Base-by-base conservation (phyloP, 1,140 invertebrate species). In the Drosophila auraria region DNA sequence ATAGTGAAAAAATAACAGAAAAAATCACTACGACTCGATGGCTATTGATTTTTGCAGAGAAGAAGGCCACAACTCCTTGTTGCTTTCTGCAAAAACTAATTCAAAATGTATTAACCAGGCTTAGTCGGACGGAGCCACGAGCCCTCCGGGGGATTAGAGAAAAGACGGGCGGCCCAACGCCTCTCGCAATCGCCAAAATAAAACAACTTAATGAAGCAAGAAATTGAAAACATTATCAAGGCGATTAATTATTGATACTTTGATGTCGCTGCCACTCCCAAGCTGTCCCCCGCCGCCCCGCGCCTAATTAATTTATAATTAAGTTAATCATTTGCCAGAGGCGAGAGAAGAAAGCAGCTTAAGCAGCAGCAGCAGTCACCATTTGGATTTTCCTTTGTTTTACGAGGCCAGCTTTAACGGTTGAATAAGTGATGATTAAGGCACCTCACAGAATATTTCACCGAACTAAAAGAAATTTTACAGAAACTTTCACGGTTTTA, bases 161-260 rank as follows among this genome's bases (percentile, higher is more conserved):
- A 83, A 78, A 82, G 69, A 51, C 64, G 33, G 20, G 49, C 50
- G 74, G 47, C n/a, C 51, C 44, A 81, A 58, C 69, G 78, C 65
- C 78, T 81, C 65, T 23, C 47, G 47, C 45, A 50, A 51, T 78
- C 42, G 53, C 33, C 68, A 51, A 72, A 83, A 83, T 80, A 73
- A 90, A 84, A 82, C 78, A 71, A 76, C 69, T 80, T 90, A 89
- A 90, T 89, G 86, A 90, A 86, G 86, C 86, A 90, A 80, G 82
- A 89, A 89, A 89, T 89, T 89, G 86, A 86, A 89, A 90, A 89
- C 86, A 89, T 89, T 89, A 90, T 80, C 82, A 74, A 90, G 86
- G 75, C 86, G 86, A 89, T 89, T 89, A 89, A 90, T 89, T 89
- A 89, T 89, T 89, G 86, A 89, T 89, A 82, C 86, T 89, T 89